Base-by-base conservation (phyloP, 2,888 invertebrate species). In the Drosophila prostipennis region DNA sequence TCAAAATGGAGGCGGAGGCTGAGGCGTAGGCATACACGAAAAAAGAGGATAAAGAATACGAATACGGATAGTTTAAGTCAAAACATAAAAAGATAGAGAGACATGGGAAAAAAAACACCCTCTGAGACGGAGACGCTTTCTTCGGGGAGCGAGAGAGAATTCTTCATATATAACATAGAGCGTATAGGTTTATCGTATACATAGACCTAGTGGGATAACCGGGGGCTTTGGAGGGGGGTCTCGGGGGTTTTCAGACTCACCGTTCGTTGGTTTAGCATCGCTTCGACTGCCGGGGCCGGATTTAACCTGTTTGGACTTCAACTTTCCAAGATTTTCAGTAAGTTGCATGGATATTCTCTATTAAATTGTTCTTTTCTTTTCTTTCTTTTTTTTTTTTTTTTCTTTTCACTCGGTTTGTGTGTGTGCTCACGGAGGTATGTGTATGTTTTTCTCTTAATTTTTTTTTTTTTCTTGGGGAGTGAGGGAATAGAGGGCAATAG, bases 301-400 rank as follows among this genome's bases (percentile, higher is more conserved):
- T 34, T 52, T 69, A 53, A 69, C 69, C 70, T 69, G 69, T 60
- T 69, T 53, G 69, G 59, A 53, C 69, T 69, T 69, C 69, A 69
- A 69, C 69, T 69, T 69, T 69, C 69, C 59, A 69, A 69, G 59
- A 56, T 65, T 49, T 67, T 63, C 64, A 63, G 46, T 64, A 58
- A 58, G 40, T 67, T 51, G 58, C 45, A 57, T 46, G 29, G 32
- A 34, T 51, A 49, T 52, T 60, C 32, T 54, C 60, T 61, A 29
- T 56, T 55, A 53, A 51, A 46, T 32, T 16, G 11, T 11, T 61
- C 26, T 70, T 53, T 55, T 56, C 19, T 37, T 26, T 52, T 53
- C 53, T 56, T 16, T 37, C 23, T 52, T 53, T 55, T 56, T 16
- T 37, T 26, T 52, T 19, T 19, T 40, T 23, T 52, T 40, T 61